These are phyloP conservation scores for Hexactinellida sp. DNA, from an alignment of 37 sponge, comb jelly and placozoan genomes.

Conservation along the genomic window DNA sequence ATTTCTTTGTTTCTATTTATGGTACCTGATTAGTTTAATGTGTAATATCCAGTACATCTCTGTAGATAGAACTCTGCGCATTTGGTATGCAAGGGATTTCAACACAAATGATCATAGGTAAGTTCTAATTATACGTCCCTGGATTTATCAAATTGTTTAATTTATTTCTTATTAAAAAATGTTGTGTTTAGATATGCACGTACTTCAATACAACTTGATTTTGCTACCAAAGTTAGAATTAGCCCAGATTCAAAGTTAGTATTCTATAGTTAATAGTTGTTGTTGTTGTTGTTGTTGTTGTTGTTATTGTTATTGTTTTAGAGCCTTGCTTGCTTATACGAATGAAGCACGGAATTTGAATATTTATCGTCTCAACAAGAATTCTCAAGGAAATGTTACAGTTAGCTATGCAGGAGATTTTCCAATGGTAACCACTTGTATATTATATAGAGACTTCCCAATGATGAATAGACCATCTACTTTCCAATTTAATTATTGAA, in stretches of 20 bases:
- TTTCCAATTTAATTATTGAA: no score
- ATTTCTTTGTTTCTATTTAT: neutral
- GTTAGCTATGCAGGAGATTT: neutral
- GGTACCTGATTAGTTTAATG: neutral
- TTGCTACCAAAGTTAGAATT: neutral
- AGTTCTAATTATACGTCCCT: neutral
- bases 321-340: neutral
- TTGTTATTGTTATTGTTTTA: neutral
- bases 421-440: neutral
- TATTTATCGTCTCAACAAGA: neutral
- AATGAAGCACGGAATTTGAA: neutral
- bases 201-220: conserved; percentile 4
- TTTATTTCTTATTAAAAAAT: neutral
- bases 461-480: no score
- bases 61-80: neutral
- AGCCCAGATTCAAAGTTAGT: conserved; percentile 12
- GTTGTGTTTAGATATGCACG: conserved; percentile 5
- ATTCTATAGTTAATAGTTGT: no score
- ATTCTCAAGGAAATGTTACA: neutral
- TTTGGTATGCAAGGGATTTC: neutral
- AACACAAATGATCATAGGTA: conserved; percentile 15
- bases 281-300: no score
- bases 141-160: neutral
- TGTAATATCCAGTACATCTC: neutral
- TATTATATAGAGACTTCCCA: no score